phyloP scores from a whole-genome alignment of 2,888 invertebrate genomes.

The Cryptus viduatorius region DNA sequence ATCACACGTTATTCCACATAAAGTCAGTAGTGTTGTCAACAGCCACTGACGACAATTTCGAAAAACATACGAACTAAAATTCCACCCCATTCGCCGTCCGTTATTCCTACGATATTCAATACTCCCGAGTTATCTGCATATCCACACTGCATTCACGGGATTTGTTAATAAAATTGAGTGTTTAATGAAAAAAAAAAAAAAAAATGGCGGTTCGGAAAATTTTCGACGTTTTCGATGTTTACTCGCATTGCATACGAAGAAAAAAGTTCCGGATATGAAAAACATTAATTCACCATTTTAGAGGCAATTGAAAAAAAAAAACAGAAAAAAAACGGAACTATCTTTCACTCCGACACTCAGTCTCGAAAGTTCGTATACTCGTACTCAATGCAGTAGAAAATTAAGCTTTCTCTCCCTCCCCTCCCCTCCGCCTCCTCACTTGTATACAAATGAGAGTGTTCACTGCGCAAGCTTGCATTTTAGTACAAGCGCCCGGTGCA shows the following conservation, averaged over 20 bases:
- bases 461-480: conserved; percentile 12
- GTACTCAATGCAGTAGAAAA: conserved; percentile 5
- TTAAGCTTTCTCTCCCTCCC: neutral
- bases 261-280: too few species aligned
- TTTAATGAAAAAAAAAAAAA: too few species aligned
- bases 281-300: too few species aligned
- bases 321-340: neutral
- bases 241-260: too few species aligned
- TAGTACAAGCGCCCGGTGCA: neutral
- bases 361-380: conserved; percentile 17
- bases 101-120: too few species aligned
- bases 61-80: neutral
- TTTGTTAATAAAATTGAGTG: too few species aligned
- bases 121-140: too few species aligned
- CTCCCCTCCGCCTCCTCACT: neutral
- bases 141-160: too few species aligned
- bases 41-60: neutral
- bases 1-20: neutral
- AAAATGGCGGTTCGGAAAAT: too few species aligned
- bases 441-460: conserved; percentile 18
- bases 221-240: too few species aligned
- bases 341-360: neutral
- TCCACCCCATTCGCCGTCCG: too few species aligned
- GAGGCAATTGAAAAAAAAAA: neutral
- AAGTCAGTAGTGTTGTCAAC: neutral